Base-by-base conservation (phyloP, 2,797 vertebrate genomes). In the Urosaurus nigricauda region DNA sequence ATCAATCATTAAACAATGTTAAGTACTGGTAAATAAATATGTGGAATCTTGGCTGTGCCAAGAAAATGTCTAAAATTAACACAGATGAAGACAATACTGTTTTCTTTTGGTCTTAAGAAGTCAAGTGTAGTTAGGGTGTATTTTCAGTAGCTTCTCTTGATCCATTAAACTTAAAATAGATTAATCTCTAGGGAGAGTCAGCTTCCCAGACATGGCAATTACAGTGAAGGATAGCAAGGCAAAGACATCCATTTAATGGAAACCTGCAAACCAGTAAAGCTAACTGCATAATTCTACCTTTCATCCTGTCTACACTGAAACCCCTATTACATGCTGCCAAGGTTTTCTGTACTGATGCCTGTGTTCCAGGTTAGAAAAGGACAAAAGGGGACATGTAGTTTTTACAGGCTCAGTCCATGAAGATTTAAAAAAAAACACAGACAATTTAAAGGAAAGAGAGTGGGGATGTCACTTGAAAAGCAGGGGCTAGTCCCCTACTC, bases 111-210 rank as follows among this genome's bases (percentile, higher is more conserved):
- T 90, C 90, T 93, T 93, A 91, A 93, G 90, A 96, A 95, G 85
- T 92, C 94, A 95, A 95, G 85, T 93, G 89, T 91, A 94, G 94
- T 94, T 91, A 93, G 90, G 21, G 60, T 75, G 32, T 63, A 17
- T 87, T 37, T 96, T 95, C 94, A 94, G 94, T 94, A 95, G 92
- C 94, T 96, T 93, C 85, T 89, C 87, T 88, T 87, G 90, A 96
- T 95, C 95, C 95, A 96, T 94, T 97, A 95, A 96, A 96, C 95
- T 96, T 95, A 96, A 97, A 97, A 97, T 94, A 96, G 96, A 97
- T 97, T 95, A 96, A 92, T 96, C 96, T 96, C 94, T 80, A 92
- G 94, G 95, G 95, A 95, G 94, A 95, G 93, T 95, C 94, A 95
- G 83, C 96, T 97, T 97, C 92, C 95, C 86, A 90, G 96, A 96